Conservation (phyloP, 2,113 vertebrate species). For the Struthio camelus region DNA sequence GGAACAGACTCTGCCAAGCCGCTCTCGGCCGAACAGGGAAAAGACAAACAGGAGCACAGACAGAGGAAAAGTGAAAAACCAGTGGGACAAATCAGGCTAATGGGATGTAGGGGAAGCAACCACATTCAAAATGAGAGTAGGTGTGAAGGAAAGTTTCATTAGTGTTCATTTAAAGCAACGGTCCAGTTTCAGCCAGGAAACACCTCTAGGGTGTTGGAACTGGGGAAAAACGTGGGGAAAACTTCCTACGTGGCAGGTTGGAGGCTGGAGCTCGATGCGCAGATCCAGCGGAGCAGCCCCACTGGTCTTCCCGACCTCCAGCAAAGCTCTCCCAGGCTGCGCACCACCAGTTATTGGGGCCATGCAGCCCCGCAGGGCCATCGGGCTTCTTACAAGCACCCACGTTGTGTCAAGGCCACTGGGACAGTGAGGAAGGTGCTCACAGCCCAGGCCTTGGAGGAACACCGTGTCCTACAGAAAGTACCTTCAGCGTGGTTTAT, state of each 20-base stretch:
- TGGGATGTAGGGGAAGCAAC: too few relatives aligned
- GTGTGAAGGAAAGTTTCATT: neutral
- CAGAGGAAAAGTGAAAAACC: neutral
- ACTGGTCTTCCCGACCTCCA: neutral
- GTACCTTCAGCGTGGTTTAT: too few relatives aligned
- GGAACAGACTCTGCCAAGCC: too few relatives aligned
- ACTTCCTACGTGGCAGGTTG: rapidly evolving
- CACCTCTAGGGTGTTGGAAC: neutral
- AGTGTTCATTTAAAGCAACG: neutral
- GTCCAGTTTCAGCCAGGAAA: neutral
- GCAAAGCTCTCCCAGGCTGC: too few relatives aligned
- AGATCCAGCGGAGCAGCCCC: neutral
- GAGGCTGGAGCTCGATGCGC: neutral
- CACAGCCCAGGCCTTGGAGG: too few relatives aligned
- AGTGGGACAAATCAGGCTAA: neutral
- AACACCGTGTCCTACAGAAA: too few relatives aligned
- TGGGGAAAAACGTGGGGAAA: neutral
- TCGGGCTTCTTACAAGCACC: too few relatives aligned
- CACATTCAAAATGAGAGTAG: neutral
- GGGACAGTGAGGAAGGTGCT: too few relatives aligned
- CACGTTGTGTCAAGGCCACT: too few relatives aligned
- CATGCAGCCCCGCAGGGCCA: too few relatives aligned
- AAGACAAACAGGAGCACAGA: neutral
- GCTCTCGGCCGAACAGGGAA: neutral
- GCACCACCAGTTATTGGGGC: too few relatives aligned